Evolutionary conservation across 1,140 invertebrate species (phyloP), one percentile per base, ranked within the genome.

Genomic region (Nilaparvata lugens): DNA sequence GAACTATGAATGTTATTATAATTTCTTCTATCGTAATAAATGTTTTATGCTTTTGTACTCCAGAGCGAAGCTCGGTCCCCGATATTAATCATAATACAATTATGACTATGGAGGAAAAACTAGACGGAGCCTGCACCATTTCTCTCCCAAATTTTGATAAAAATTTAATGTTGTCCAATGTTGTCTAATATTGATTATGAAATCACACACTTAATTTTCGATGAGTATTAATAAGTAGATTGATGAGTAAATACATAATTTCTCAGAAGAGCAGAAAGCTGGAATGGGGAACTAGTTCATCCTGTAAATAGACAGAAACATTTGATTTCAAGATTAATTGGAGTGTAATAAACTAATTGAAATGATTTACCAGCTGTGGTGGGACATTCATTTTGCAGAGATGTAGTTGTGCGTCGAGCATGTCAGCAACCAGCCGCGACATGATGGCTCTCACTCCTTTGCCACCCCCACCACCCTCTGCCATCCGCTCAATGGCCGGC

Each of bases 371-470:
- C 73, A 84, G 81, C 70, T 83, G 76, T 23, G 84, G 76, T 51
- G 83, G 80, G 65, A 79, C 78, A 62, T 80, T 79, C 40, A 85
- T 74, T 65, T 79, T 82, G 74, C 85, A 85, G 76, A 94, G 83
- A 65, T 87, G 82, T 2, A 85, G 78, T 2, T 93, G 77, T 9
- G 87, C 85, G 74, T 95, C 92, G 28, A 93, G 74, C 83, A 93
- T 90, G 61, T 85, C 84, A 18, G 86, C 84, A 9, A 94, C 87
- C 1, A 94, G 74, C 53, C 88, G 85, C 0, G 91, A 94, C 84
- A 90, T 86, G 1, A 86, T 87, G 35, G 88, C 79, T 1, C 78
- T 70, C 4, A 71, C 69, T 68, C 25, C 76, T 56, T 68, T 35
- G 7, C 7, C 2, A 14, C 16, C 6, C 9, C 45, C 16, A 16